Base-by-base conservation (phyloP, 2,888 invertebrate genomes). In the Andrena chrysosceles region DNA sequence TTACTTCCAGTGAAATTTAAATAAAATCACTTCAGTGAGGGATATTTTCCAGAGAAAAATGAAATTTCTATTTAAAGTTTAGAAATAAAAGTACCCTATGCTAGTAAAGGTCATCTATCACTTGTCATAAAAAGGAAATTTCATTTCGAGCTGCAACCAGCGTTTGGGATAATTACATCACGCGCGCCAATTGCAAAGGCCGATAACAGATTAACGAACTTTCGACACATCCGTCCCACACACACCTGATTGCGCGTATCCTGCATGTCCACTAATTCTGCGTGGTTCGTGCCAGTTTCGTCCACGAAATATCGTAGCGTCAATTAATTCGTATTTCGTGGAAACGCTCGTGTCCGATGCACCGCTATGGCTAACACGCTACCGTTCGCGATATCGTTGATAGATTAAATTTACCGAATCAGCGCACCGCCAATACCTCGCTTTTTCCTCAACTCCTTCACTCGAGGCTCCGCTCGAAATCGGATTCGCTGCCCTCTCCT, bases 131-230 rank as follows among this genome's bases (percentile, higher is more conserved):
- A 4, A 42, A 42, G 16, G 42, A 42, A 42, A 42, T 42, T 42
- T 42, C 13, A 42, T 13, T 42, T 42, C 3, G 42, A 13, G 42
- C 42, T 42, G 42, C 4, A 42, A 42, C 42, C 42, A 42, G 42
- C 13, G 4, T 42, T 42, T 1, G 1, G 49, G 3, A 1, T 69
- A 52, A 69, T 75, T 75, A 60, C n/a, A 20, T 29, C 20, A 42
- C 29, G 26, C 23, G 10, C n/a, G 75, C 59, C 42, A 74, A 74
- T 74, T 74, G 10, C 16, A 4, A 4, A 2, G 31, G 13, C 20
- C n/a, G 23, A 60, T 59, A 48, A 52, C 75, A 52, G 52, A 67
- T 54, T 6, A 70, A 76, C 52, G 29, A 76, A 69, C 70, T 62
- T 62, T 3, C 33, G 6, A 20, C 16, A 35, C 26, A 16, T n/a